Evolutionary conservation across 2,113 vertebrate species (phyloP), one percentile per base, ranked within the genome.

Genomic region (Sylvilagus bachmani): DNA sequence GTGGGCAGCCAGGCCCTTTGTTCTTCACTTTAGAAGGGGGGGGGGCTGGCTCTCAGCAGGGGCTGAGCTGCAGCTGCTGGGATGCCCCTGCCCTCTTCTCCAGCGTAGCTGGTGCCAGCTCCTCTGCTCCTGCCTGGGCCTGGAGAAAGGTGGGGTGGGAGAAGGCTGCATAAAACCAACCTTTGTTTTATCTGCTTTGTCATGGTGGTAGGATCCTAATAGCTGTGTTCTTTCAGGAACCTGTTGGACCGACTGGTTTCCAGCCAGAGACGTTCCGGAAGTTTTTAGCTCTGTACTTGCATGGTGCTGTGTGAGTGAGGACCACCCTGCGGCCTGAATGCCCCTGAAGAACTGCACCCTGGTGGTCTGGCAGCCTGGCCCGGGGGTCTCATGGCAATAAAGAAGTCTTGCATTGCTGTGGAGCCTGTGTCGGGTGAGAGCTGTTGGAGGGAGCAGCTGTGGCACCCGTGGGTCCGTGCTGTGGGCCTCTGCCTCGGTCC

Each of bases 281-380:
- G 98, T 99, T 99, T 98, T 98, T 99, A 98, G 98, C 99, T 31
- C 97, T 99, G 90, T 99, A 99, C 98, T 97, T 99, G 82, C 98
- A 99, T 0, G 99, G 99, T 93, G 98, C 98, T 27, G 97, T 97
- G 58, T 99, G 97, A 99, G 95, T 61, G 19, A 3, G 62, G 66
- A 82, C 82, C 10, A 1, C 17, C 33, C 29, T 25, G 77, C 61
- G 27, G 75, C 51, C 78, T 44, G 21, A 27, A 33, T 13, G 12
- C 21, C 4, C 25, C 6, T 10, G 64, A 77, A 69, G 82, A 83
- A 2, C 82, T 53, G 11, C 10, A 0, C 29, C 66, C 22, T 75
- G 74, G 33, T 58, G 5, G 16, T 53, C 74, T 27, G 9, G 82
- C 14, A 11, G 33, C 29, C n/a, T 31, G 36, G 84, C 78, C 0